These are phyloP conservation scores for Drosophila engyochracea DNA, from an alignment of 2,888 invertebrate genomes.

Conservation along the genomic window DNA sequence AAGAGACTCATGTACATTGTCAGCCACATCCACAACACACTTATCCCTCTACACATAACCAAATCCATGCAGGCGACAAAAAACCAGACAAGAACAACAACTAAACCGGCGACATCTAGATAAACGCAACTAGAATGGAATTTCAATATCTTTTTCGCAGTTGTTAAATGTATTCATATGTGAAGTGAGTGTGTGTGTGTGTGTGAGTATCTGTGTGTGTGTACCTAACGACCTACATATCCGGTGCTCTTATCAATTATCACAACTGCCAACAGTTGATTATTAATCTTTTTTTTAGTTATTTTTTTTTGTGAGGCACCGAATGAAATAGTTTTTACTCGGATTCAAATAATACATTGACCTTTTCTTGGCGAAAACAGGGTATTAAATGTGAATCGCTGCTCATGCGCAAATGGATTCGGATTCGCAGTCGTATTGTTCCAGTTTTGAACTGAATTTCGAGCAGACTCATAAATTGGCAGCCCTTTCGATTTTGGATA, in stretches of 20 bases:
- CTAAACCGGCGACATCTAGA: constrained; percentile 29
- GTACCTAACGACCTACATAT: constrained; percentile 43
- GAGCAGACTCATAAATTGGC: constrained; percentile 16
- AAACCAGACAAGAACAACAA: constrained; percentile 9
- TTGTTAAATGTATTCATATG: constrained; percentile 15
- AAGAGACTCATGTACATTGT: constrained; percentile 18
- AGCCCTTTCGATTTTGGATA: constrained; percentile 29
- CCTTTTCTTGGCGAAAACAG: not conserved
- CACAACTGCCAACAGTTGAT: constrained; percentile 15
- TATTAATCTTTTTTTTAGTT: not conserved
- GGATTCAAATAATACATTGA: not conserved
- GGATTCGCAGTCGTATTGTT: not conserved
- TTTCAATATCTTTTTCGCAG: constrained; percentile 44
- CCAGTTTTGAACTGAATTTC: not conserved
- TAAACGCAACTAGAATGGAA: constrained; percentile 45
- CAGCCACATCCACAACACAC: constrained; percentile 9
- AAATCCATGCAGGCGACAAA: constrained; percentile 30
- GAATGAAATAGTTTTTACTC: not conserved
- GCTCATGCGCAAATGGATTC: constrained; percentile 23
- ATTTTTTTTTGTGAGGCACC: not conserved
- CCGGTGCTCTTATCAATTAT: constrained; percentile 48
- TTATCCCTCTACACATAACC: constrained; percentile 23
- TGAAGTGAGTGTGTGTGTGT: not conserved
- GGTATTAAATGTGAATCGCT: not conserved
- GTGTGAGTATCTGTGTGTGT: not conserved